Evolutionary conservation across 2,888 invertebrate species (phyloP).

Genomic region (Polymixis flavicincta): DNA sequence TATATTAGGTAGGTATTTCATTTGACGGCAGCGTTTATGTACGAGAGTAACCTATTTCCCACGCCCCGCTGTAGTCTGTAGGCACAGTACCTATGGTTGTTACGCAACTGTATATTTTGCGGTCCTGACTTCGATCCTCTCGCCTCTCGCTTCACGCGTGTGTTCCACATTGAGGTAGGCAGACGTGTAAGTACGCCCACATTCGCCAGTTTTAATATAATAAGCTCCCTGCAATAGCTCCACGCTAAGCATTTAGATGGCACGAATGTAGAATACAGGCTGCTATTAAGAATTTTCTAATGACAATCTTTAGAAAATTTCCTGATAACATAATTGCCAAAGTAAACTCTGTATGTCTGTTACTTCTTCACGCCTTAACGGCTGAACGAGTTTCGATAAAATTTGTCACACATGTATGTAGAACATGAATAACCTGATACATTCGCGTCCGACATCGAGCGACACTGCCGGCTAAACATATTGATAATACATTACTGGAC

Average conservation of each 20-base stretch:
- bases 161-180: not conserved
- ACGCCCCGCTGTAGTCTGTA: constrained; percentile 19
- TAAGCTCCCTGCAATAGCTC: no score
- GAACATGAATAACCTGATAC: not conserved
- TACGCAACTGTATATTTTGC: constrained; percentile 16
- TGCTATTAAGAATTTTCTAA: not conserved
- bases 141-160: not conserved
- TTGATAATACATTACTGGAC: no score
- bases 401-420: not conserved
- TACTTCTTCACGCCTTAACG: not conserved
- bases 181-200: not conserved
- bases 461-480: no score
- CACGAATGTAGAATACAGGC: no score
- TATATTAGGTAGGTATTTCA: no score
- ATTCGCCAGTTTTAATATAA: not conserved
- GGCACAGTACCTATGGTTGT: not conserved
- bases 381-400: not conserved
- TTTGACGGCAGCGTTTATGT: constrained; percentile 23
- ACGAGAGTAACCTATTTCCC: constrained; percentile 34
- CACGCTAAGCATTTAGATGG: not conserved
- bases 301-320: not conserved
- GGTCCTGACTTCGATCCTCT: not conserved
- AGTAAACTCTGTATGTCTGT: not conserved
- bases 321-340: not conserved
- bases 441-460: not conserved